Evolutionary conservation across 2,888 invertebrate species (phyloP).

Genomic region (Tachina lurida): DNA sequence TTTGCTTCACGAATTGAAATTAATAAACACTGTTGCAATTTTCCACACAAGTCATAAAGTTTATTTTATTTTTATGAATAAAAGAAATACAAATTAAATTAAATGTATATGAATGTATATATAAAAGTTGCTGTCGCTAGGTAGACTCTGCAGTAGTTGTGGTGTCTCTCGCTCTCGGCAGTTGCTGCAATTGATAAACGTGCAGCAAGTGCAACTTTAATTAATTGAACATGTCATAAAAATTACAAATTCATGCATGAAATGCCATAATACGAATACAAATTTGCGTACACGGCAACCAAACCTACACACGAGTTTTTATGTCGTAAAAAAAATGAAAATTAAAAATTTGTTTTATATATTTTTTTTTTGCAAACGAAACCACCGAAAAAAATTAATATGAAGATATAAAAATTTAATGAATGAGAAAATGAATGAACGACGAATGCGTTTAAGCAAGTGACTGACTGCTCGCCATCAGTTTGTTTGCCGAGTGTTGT

Average conservation of each 20-base stretch:
- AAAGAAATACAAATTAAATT: not conserved
- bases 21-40: slow-evolving; percentile 26
- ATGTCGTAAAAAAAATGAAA: not conserved
- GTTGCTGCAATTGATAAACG: slow-evolving; percentile 50
- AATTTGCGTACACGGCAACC: slow-evolving; percentile 29
- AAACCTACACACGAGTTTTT: slow-evolving; percentile 51
- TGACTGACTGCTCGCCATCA: slow-evolving; percentile 64
- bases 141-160: not conserved
- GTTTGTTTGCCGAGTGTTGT: slow-evolving; percentile 44
- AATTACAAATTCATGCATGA: slow-evolving; percentile 68
- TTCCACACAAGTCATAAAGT: slow-evolving; percentile 19
- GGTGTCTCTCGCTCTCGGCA: not conserved
- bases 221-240: slow-evolving; percentile 71
- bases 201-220: slow-evolving; percentile 67
- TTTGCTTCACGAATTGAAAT: slow-evolving; percentile 12
- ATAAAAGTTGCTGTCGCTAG: slow-evolving; percentile 17
- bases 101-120: not conserved
- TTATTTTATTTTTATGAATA: slow-evolving; percentile 9
- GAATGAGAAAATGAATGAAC: slow-evolving; percentile 46
- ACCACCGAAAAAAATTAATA: slow-evolving; percentile 31
- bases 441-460: slow-evolving; percentile 52
- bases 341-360: slow-evolving; percentile 6
- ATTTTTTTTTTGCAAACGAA: slow-evolving; percentile 19
- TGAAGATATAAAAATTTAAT: slow-evolving; percentile 26
- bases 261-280: slow-evolving; percentile 50